phyloP scores from a whole-genome alignment of 2,113 vertebrate species.

The Oncorhynchus keta region DNA sequence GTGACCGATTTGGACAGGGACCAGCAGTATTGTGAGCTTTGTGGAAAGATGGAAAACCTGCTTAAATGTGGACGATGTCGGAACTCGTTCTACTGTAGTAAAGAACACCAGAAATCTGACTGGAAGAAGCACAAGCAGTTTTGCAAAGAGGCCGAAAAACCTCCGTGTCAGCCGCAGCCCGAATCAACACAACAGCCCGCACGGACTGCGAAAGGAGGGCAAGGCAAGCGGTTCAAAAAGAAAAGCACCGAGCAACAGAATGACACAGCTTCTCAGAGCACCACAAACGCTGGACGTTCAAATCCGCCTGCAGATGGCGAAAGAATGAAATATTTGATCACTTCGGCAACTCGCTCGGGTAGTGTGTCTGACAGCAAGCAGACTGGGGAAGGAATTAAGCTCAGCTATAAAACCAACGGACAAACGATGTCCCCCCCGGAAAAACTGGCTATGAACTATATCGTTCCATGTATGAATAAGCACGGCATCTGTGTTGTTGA shows the following conservation, averaged over 20 bases:
- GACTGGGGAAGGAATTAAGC: not conserved
- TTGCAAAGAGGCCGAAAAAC: slow-evolving; percentile 66
- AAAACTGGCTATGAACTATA: slow-evolving; percentile 82
- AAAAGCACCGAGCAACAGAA: not conserved
- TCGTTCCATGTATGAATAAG: slow-evolving; percentile 87
- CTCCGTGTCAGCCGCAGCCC: slow-evolving; percentile 4
- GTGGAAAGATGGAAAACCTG: slow-evolving; percentile 85
- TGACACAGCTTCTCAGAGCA: not conserved
- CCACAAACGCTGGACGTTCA: not conserved
- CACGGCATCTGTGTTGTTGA: slow-evolving; percentile 88
- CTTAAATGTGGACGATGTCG: slow-evolving; percentile 82
- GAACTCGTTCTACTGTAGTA: slow-evolving; percentile 84
- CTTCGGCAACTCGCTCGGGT: not conserved
- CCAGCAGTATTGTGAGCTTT: slow-evolving; percentile 80
- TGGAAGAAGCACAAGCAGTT: slow-evolving; percentile 85
- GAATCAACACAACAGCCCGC: not conserved
- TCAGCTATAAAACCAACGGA: slow-evolving; percentile 65
- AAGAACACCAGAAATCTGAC: slow-evolving; percentile 84
- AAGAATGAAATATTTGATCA: slow-evolving; percentile 14
- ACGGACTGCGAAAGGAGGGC: slow-evolving; percentile 2
- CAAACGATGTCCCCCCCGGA: slow-evolving; percentile 75
- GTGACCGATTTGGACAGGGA: slow-evolving; percentile 35
- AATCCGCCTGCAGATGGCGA: slow-evolving; percentile 2
- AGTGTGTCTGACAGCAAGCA: slow-evolving; percentile 3
- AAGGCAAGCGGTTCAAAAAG: slow-evolving; percentile 4